phyloP scores from a whole-genome alignment of 1,140 invertebrate species.

The Pseudachorutes palmiensis region DNA sequence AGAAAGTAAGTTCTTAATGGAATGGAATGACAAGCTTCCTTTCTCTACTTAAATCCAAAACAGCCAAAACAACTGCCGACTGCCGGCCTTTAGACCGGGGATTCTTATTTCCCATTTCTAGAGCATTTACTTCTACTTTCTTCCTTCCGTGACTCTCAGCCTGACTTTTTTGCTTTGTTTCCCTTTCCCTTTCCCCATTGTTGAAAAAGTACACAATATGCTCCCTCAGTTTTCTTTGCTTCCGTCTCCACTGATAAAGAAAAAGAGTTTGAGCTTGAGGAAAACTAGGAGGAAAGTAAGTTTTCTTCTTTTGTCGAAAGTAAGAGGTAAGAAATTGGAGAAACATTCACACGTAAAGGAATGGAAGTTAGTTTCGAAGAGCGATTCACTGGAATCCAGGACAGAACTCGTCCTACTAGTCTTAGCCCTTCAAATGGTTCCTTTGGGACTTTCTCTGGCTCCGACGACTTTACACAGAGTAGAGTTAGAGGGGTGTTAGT shows the following conservation, averaged over 20 bases:
- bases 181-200: not conserved
- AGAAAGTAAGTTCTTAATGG: slow-evolving; percentile 13
- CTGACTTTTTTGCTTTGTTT: too few relatives aligned
- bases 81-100: not conserved
- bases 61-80: not conserved
- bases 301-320: not conserved
- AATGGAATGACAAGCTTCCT: slow-evolving; percentile 8
- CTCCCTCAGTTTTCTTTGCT: not conserved
- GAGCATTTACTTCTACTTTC: not conserved
- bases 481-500: not conserved
- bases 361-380: too few relatives aligned
- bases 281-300: too few relatives aligned
- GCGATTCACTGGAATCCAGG: too few relatives aligned
- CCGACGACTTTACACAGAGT: not conserved
- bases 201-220: not conserved
- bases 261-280: too few relatives aligned
- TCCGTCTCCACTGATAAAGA: not conserved
- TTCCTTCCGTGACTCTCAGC: not conserved
- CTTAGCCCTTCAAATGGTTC: slow-evolving; percentile 11
- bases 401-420: too few relatives aligned
- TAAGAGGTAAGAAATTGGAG: not conserved
- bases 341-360: not conserved
- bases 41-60: slow-evolving; percentile 9
- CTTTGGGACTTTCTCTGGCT: not conserved
- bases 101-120: not conserved